phyloP scores from a whole-genome alignment of 2,113 vertebrate species.

The Coptodon rendalli region DNA sequence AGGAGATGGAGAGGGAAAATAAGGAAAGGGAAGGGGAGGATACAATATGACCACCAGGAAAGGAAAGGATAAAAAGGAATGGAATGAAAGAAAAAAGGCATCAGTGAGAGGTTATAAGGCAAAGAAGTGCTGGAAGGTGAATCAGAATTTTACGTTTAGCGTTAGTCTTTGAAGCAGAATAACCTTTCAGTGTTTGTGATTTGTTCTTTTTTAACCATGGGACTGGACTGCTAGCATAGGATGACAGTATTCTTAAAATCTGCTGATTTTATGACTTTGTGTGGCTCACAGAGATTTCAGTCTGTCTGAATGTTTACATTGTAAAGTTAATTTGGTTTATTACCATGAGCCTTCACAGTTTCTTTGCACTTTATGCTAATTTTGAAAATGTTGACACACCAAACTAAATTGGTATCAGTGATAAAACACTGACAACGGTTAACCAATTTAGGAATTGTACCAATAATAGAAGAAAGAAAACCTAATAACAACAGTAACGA shows the following conservation, averaged over 20 bases:
- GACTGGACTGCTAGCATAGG: neutral
- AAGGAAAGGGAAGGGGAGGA: neutral
- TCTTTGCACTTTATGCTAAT: neutral
- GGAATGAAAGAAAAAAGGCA: neutral
- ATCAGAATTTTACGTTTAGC: neutral
- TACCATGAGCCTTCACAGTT: neutral
- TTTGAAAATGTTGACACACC: neutral
- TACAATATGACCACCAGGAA: neutral
- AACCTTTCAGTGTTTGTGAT: neutral
- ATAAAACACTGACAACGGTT: neutral
- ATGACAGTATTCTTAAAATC: neutral
- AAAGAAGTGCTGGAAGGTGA: neutral
- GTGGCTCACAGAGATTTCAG: neutral
- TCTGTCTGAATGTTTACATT: neutral
- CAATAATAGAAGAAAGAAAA: neutral
- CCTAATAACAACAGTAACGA: neutral
- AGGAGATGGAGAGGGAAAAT: constrained; percentile 3
- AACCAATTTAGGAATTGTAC: neutral
- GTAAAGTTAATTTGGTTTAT: neutral
- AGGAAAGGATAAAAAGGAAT: neutral
- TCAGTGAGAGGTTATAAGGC: neutral
- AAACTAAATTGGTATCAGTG: neutral
- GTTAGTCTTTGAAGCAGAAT: neutral
- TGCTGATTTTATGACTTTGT: neutral
- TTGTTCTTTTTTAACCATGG: neutral